These are phyloP conservation scores for Hipparchia sbordonii DNA, from an alignment of 2,888 invertebrate genomes.

Conservation along the genomic window DNA sequence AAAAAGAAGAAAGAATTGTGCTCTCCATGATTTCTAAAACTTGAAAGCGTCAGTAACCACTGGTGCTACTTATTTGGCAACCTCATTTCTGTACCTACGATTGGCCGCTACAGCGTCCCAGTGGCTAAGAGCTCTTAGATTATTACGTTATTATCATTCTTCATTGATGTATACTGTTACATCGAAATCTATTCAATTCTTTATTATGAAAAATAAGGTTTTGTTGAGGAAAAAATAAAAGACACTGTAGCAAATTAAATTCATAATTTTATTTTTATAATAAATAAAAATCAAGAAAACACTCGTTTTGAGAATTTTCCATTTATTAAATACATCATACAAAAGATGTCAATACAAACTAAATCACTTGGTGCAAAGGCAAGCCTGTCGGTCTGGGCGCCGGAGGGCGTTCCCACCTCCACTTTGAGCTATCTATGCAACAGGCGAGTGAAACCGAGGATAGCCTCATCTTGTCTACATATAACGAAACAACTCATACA, in stretches of 20 bases:
- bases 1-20: no score
- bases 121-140: no score
- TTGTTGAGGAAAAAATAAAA: slow-evolving; percentile 41
- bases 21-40: no score
- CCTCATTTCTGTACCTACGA: no score
- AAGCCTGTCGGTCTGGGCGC: slow-evolving; percentile 76
- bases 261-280: slow-evolving; percentile 82
- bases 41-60: no score
- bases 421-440: slow-evolving; percentile 64
- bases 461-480: slow-evolving; percentile 73
- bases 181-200: no score
- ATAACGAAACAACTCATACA: slow-evolving; percentile 71
- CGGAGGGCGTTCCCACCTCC: slow-evolving; percentile 51
- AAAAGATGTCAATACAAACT: slow-evolving; percentile 82
- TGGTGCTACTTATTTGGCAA: no score
- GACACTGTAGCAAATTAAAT: slow-evolving; percentile 77
- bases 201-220: not conserved
- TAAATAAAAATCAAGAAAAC: slow-evolving; percentile 82
- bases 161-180: not conserved
- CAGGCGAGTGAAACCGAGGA: slow-evolving; percentile 78
- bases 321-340: slow-evolving; percentile 82
- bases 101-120: no score
- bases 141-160: no score
- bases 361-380: slow-evolving; percentile 84
- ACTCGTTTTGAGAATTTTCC: slow-evolving; percentile 77